Base-by-base conservation (phyloP, 2,113 vertebrate species). In the Vidua chalybeata region DNA sequence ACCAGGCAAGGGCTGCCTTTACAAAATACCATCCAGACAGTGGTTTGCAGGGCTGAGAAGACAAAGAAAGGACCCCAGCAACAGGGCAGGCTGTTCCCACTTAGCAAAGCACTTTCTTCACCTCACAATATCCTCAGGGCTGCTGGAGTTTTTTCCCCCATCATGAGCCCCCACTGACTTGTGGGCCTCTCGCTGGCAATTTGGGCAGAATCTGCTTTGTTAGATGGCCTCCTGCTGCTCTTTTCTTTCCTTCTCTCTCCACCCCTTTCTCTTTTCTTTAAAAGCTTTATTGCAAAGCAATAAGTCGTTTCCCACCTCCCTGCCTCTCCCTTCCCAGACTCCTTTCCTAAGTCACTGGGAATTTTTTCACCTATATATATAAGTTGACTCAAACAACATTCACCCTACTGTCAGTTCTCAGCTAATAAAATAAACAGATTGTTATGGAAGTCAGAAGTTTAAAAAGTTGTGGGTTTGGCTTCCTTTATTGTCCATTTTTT, bases 151-250 rank as follows among this genome's bases (percentile, higher is more conserved):
- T 84, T 56, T 59, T 0, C 15, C 83, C 82, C 83, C n/a, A 48
- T 61, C 13, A 2, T 39, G 84, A 95, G 86, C 85, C 90, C 74
- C 92, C 2, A 12, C 82, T 73, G 87, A 87, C 73, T 87, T 68
- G 89, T 66, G 95, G 91, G 96, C 94, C 94, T 85, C 96, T 94
- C 14, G 0, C 83, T 87, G 90, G 76, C 69, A 87, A 89, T 94
- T 95, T 95, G 94, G 93, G 88, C 73, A 95, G 93, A 85, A 88
- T 89, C 72, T 23, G 64, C 96, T 97, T 95, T 97, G 95, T 96
- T 94, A 61, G 87, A 86, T 7, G 39, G 88, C 84, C 77, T 92
- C 96, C 96, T 82, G 93, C 92, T 94, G 94, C 79, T 92, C 94
- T 94, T 90, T 96, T 96, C 93, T 92, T 78, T 24, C 88, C 61